Conservation (phyloP, 1,140 invertebrate genomes). For the Thaumetopoea pityocampa region DNA sequence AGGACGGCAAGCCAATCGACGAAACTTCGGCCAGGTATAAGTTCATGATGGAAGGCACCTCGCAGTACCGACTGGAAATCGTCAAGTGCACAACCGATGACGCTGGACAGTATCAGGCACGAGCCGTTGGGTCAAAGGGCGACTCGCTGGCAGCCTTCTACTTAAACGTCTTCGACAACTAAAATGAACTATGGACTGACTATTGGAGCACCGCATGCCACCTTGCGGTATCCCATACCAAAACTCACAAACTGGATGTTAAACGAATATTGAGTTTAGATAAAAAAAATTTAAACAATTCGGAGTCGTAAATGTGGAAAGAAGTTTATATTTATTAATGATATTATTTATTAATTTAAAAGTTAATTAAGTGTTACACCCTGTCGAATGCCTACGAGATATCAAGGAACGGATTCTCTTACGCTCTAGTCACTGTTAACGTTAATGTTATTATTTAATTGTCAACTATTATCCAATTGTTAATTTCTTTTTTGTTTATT, state of each 20-base stretch:
- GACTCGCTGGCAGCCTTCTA: slow-evolving; percentile 90
- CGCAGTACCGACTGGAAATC: slow-evolving; percentile 86
- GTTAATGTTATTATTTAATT: slow-evolving; percentile 57
- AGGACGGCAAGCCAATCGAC: slow-evolving; percentile 91
- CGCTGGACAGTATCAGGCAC: slow-evolving; percentile 92
- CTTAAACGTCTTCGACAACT: slow-evolving; percentile 83
- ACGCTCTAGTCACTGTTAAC: slow-evolving; percentile 63
- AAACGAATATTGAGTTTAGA: slow-evolving; percentile 42
- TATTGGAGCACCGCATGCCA: slow-evolving; percentile 28
- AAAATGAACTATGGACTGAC: slow-evolving; percentile 48
- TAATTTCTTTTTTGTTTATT: slow-evolving; percentile 48
- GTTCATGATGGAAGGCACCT: slow-evolving; percentile 87
- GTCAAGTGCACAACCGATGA: slow-evolving; percentile 86
- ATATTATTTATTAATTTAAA: slow-evolving; percentile 65
- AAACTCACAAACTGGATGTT: slow-evolving; percentile 23
- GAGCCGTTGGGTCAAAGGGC: slow-evolving; percentile 89
- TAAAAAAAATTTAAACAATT: slow-evolving; percentile 65
- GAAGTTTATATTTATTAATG: slow-evolving; percentile 56
- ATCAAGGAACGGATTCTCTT: slow-evolving; percentile 43
- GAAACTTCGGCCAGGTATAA: slow-evolving; percentile 86
- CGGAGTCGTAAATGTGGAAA: slow-evolving; percentile 64
- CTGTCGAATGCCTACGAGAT: slow-evolving; percentile 65
- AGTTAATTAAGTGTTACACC: slow-evolving; percentile 68
- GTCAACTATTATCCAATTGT: slow-evolving; percentile 44
- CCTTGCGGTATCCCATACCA: slow-evolving; percentile 38